Conservation (phyloP, 1,140 invertebrate genomes). For the roundworm (Caenorhabditis elegans) region DNA sequence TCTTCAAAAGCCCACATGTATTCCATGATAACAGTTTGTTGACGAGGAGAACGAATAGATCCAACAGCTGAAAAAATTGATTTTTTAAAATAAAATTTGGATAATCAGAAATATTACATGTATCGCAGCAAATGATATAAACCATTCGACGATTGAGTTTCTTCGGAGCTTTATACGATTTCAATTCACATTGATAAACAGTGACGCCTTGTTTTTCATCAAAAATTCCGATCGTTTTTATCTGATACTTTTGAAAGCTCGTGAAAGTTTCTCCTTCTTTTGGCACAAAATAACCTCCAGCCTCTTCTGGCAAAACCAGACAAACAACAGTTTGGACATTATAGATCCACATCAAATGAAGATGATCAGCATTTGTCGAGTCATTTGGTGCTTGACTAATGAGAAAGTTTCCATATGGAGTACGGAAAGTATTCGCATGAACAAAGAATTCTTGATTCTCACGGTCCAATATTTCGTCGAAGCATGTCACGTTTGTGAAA, state of each 20-base stretch:
- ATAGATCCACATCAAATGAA: slow-evolving; percentile 13
- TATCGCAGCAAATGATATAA: slow-evolving; percentile 8
- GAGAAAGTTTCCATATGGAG: slow-evolving; percentile 9
- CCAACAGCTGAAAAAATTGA: neutral
- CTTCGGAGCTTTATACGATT: neutral
- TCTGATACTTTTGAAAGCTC: neutral
- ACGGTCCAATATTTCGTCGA: neutral
- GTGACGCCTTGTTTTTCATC: neutral
- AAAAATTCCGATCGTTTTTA: neutral
- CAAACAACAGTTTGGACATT: neutral
- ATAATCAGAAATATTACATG: no score
- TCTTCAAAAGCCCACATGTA: slow-evolving; percentile 26
- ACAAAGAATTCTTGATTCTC: neutral
- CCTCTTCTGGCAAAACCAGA: neutral
- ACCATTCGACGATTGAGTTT: neutral
- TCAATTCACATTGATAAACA: neutral
- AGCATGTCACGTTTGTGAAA: slow-evolving; percentile 1
- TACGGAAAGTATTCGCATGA: slow-evolving; percentile 12
- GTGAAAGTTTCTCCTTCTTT: neutral
- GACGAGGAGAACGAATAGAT: neutral
- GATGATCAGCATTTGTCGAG: neutral
- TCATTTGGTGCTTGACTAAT: neutral
- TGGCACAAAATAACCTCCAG: slow-evolving; percentile 1
- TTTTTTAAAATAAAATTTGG: no score
- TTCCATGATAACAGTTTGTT: neutral